phyloP scores from a whole-genome alignment of 2,888 invertebrate genomes.

The Tipula confusa region DNA sequence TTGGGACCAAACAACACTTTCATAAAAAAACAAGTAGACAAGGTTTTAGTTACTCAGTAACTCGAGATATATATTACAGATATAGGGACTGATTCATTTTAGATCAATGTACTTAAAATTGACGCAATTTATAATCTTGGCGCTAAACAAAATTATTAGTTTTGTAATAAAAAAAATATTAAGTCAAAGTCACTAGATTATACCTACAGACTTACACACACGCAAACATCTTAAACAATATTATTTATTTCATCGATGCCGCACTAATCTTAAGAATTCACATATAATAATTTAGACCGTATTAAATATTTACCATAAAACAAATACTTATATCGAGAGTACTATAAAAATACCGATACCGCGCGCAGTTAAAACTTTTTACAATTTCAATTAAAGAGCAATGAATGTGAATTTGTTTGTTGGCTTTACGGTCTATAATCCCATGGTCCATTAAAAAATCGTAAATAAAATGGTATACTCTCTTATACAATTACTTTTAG shows the following conservation, averaged over 20 bases:
- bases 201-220: not conserved
- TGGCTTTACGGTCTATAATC: conserved; percentile 20
- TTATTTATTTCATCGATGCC: not conserved
- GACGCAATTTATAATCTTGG: too few species aligned
- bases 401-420: conserved; percentile 20
- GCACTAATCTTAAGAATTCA: not conserved
- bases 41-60: too few species aligned
- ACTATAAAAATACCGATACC: not conserved
- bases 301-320: not conserved
- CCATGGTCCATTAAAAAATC: conserved; percentile 12
- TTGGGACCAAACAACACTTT: too few species aligned
- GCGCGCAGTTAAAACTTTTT: not conserved
- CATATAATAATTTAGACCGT: conserved; percentile 7
- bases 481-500: conserved; percentile 12
- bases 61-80: too few species aligned
- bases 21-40: too few species aligned
- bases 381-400: conserved; percentile 9
- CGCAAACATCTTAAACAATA: not conserved
- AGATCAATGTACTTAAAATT: too few species aligned
- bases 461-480: conserved; percentile 12
- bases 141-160: too few species aligned
- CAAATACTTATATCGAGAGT: not conserved
- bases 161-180: too few species aligned
- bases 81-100: too few species aligned
- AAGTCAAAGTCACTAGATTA: too few species aligned